Conservation (phyloP, 2,888 invertebrate species). For the Aphelenchoides bicaudatus region DNA sequence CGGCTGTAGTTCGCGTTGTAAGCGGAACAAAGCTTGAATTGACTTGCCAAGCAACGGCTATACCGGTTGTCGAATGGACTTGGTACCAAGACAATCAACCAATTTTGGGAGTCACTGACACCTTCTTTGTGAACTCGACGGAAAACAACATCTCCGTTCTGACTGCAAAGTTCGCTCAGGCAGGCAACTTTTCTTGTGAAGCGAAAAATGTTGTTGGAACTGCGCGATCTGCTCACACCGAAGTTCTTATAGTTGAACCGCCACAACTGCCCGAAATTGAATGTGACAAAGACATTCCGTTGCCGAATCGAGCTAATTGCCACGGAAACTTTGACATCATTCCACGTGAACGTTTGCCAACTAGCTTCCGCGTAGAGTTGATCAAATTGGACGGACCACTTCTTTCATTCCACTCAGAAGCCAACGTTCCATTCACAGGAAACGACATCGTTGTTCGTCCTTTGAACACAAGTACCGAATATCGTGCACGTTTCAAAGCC, state of each 20-base stretch:
- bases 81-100: conserved; percentile 5
- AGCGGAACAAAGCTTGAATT: background rate
- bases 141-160: background rate
- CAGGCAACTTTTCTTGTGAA: background rate
- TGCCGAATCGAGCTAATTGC: conserved; percentile 8
- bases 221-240: background rate
- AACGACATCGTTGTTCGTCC: background rate
- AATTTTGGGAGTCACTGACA: conserved; percentile 1
- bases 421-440: background rate
- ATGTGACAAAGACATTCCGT: background rate
- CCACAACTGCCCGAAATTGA: background rate
- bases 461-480: background rate
- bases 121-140: conserved; percentile 2
- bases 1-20: conserved; percentile 4
- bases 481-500: background rate
- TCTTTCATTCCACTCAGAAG: background rate
- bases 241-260: conserved; percentile 3
- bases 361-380: background rate
- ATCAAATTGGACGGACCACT: background rate
- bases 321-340: background rate
- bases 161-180: background rate
- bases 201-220: background rate
- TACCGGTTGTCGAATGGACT: background rate
- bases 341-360: background rate
- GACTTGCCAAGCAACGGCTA: background rate